Evolutionary conservation across 2,113 vertebrate genomes (phyloP).

Genomic region (Labeo rohita): DNA sequence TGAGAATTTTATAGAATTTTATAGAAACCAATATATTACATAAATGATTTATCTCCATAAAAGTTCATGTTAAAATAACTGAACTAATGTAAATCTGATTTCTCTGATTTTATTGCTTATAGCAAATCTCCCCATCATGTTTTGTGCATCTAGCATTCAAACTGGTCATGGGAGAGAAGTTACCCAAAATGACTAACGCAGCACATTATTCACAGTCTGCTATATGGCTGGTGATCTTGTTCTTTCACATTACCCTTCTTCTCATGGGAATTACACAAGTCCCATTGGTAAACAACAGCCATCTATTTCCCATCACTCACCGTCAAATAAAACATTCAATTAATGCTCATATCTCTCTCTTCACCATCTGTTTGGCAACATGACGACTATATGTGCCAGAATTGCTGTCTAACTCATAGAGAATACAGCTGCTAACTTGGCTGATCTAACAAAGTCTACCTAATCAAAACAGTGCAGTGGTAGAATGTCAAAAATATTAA

Average conservation of each 20-base stretch:
- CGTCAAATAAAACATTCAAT: slow-evolving; percentile 9
- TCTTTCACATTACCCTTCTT: background rate
- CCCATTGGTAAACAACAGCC: background rate
- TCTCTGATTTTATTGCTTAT: background rate
- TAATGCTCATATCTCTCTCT: background rate
- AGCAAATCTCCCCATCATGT: background rate
- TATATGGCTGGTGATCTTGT: background rate
- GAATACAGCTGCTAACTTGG: background rate
- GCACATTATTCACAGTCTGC: background rate
- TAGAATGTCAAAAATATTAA: background rate
- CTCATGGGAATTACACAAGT: background rate
- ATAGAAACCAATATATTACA: background rate
- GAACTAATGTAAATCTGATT: background rate
- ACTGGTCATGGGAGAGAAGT: background rate
- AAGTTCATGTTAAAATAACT: background rate
- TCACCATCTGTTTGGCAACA: slow-evolving; percentile 22
- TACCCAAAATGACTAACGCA: background rate
- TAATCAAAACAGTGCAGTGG: background rate
- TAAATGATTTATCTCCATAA: background rate
- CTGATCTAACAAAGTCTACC: background rate
- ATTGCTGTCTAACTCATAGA: background rate
- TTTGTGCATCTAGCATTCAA: background rate
- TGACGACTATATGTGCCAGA: background rate
- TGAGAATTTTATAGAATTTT: too few relatives aligned
- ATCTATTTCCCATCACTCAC: slow-evolving; percentile 15